These are phyloP conservation scores for Himantopus leucocephalus DNA, from an alignment of 2,113 vertebrate species.

Conservation along the genomic window DNA sequence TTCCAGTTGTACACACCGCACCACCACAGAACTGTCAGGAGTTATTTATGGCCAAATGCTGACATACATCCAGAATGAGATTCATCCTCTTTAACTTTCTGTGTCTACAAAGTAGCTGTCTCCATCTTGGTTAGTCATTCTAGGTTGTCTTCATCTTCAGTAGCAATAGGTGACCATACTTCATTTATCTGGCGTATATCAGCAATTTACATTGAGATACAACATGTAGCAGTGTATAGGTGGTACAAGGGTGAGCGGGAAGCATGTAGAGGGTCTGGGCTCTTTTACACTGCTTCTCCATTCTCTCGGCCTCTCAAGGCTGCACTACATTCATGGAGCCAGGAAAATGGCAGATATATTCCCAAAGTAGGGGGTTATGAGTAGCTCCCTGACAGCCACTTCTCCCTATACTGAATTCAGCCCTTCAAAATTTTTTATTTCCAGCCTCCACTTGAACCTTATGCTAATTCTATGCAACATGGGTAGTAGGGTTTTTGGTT, in stretches of 20 bases:
- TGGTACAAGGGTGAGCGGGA: not conserved
- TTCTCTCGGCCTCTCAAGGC: not conserved
- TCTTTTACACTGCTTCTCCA: not conserved
- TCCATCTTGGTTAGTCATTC: not conserved
- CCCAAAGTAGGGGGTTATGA: not conserved
- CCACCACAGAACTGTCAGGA: not conserved
- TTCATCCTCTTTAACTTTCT: not conserved
- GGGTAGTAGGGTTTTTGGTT: not conserved
- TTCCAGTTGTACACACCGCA: not conserved
- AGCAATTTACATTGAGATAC: not conserved
- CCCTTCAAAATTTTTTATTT: conserved; percentile 19
- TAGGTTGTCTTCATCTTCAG: not conserved
- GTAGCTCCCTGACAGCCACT: not conserved
- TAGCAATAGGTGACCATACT: not conserved
- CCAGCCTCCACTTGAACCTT: conserved; percentile 10
- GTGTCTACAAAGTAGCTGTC: not conserved
- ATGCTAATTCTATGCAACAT: conserved; percentile 45
- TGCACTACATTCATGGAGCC: not conserved
- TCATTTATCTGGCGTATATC: not conserved
- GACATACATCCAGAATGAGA: not conserved
- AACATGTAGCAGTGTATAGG: not conserved
- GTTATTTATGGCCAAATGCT: not conserved
- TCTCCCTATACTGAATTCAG: not conserved
- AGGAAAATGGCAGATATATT: not conserved
- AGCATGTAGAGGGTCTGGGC: not conserved